Percentiles rank a stretch among this genome's conserved stretches.
Evolutionary conservation across 1,140 invertebrate genomes (phyloP).

Genomic region (Meloidogyne hapla): DNA sequence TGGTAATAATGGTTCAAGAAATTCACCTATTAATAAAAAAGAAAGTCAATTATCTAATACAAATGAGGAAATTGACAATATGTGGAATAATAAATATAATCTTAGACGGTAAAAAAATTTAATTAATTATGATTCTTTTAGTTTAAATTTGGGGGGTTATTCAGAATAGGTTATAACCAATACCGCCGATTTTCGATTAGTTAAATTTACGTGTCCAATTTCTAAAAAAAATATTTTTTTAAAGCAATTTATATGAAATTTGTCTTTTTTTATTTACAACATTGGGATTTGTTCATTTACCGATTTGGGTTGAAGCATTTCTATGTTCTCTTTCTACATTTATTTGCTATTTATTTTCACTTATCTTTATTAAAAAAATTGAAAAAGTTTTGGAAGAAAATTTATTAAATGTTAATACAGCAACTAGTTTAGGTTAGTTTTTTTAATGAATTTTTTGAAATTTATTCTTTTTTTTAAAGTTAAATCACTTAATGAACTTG

Average conservation of each 20-base stretch:
- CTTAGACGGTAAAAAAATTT: too few species aligned
- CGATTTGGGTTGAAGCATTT: conserved; percentile 24
- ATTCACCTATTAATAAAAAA: too few species aligned
- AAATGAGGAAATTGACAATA: not conserved
- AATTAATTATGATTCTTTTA: not conserved
- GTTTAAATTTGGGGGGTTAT: too few species aligned
- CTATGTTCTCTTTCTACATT: conserved; percentile 17
- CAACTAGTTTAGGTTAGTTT: conserved; percentile 20
- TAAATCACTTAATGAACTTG: conserved; percentile 7
- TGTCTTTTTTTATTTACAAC: conserved; percentile 1
- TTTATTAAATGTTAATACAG: conserved; percentile 14
- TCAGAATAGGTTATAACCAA: too few species aligned
- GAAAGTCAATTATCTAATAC: too few species aligned
- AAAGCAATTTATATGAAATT: conserved; percentile 14
- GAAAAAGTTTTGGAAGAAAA: conserved; percentile 17
- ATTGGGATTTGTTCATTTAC: conserved; percentile 13
- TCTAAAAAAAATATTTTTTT: not conserved
- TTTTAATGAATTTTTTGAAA: not conserved
- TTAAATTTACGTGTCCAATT: too few species aligned
- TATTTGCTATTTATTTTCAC: conserved; percentile 10
- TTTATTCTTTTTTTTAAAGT: conserved; percentile 2
- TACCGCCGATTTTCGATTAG: too few species aligned
- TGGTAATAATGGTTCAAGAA: too few species aligned
- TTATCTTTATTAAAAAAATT: conserved; percentile 8
- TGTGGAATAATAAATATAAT: not conserved